Evolutionary conservation across 2,888 invertebrate genomes (phyloP).

Genomic region (Hoplodrina blanda): DNA sequence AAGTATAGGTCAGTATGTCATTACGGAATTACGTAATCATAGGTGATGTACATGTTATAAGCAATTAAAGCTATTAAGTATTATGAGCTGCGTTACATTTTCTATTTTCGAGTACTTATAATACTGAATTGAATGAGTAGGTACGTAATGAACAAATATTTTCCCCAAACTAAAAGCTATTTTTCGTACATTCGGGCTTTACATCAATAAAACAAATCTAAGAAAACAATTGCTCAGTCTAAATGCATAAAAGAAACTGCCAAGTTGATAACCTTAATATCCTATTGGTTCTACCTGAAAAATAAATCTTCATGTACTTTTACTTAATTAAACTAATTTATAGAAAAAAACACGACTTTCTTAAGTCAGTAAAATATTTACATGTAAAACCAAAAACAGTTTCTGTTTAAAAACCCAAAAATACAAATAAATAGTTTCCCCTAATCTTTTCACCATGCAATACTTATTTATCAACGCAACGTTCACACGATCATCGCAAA

Average conservation of each 20-base stretch:
- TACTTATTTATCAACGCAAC: conserved; percentile 49
- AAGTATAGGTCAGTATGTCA: conserved; percentile 23
- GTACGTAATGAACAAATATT: no score
- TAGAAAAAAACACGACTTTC: not conserved
- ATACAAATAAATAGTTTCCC: not conserved
- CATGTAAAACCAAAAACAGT: not conserved
- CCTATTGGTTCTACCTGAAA: no score
- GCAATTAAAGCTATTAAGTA: not conserved
- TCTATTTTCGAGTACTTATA: not conserved
- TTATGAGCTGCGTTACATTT: not conserved
- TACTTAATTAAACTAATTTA: no score
- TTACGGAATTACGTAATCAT: conserved; percentile 1
- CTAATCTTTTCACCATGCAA: not conserved
- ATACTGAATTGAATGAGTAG: no score
- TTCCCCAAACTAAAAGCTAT: no score
- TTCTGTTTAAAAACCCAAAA: not conserved
- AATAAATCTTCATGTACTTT: no score
- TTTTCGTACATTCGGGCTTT: no score
- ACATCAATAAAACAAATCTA: no score
- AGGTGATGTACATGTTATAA: not conserved
- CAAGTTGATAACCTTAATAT: no score
- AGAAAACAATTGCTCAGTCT: no score
- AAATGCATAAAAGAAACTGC: no score
- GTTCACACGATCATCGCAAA: conserved; percentile 13
- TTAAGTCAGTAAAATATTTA: not conserved